Evolutionary conservation across 1,140 invertebrate species (phyloP).

Genomic region (Anastrepha ludens): DNA sequence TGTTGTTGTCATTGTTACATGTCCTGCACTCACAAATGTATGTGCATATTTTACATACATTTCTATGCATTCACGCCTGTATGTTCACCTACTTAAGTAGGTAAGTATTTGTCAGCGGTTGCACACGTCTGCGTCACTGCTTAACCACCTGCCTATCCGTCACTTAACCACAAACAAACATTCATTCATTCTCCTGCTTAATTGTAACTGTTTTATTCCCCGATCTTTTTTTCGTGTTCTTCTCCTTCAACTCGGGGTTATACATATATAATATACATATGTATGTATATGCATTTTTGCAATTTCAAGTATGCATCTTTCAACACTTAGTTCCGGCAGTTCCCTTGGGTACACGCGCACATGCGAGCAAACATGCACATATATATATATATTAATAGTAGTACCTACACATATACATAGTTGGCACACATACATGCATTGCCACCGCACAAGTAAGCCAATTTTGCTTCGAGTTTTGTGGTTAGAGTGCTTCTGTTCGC

Average conservation of each 20-base stretch:
- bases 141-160: not conserved
- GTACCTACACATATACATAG: not conserved
- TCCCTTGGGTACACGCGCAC: not conserved
- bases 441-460: constrained; percentile 25
- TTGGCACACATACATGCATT: not conserved
- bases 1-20: constrained; percentile 11
- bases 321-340: constrained; percentile 35
- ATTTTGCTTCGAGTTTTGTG: not conserved
- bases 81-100: constrained; percentile 24
- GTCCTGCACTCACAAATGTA: not conserved
- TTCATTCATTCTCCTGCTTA: not conserved
- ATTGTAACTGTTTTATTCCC: constrained; percentile 4
- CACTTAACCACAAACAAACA: not conserved
- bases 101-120: constrained; percentile 25
- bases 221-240: not conserved
- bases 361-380: not conserved
- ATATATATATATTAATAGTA: not conserved
- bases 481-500: constrained; percentile 15
- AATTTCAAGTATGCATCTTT: constrained; percentile 23
- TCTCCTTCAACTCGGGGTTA: not conserved
- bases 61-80: not conserved
- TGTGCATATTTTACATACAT: not conserved
- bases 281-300: not conserved
- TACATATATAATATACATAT: not conserved
- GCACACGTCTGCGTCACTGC: constrained; percentile 1